Conservation (phyloP, 2,113 vertebrate genomes). For the Pterocles burchelli region DNA sequence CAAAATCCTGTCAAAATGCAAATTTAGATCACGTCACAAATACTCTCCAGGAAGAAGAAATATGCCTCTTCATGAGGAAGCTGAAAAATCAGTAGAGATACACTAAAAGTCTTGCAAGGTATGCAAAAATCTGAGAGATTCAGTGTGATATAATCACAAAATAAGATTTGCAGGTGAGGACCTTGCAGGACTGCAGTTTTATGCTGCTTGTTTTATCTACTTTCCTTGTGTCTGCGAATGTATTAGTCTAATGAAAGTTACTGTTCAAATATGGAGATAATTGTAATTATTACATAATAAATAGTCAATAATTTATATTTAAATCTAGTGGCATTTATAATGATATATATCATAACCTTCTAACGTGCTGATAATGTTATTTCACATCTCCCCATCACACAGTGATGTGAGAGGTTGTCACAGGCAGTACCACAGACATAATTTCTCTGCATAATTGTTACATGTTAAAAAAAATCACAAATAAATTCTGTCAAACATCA, state of each 20-base stretch:
- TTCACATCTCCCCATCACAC: background rate
- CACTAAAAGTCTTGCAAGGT: fast-evolving
- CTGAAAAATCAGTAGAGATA: background rate
- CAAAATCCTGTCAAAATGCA: background rate
- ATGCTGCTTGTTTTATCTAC: background rate
- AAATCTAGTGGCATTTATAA: background rate
- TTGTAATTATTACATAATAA: background rate
- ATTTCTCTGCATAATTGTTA: background rate
- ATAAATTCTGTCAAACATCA: background rate
- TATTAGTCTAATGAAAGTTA: background rate
- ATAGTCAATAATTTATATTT: background rate
- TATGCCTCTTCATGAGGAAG: background rate
- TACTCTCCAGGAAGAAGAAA: background rate
- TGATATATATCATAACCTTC: background rate
- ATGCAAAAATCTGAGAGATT: background rate
- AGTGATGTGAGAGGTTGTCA: background rate
- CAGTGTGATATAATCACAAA: background rate
- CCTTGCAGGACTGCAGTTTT: background rate
- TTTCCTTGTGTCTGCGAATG: background rate
- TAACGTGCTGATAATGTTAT: background rate
- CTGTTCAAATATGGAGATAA: background rate
- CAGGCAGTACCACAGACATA: background rate
- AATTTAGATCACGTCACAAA: background rate
- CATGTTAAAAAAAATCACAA: background rate
- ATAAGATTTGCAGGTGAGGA: background rate